phyloP scores from a whole-genome alignment of 2,113 vertebrate genomes.

The Leptodactylus fuscus region DNA sequence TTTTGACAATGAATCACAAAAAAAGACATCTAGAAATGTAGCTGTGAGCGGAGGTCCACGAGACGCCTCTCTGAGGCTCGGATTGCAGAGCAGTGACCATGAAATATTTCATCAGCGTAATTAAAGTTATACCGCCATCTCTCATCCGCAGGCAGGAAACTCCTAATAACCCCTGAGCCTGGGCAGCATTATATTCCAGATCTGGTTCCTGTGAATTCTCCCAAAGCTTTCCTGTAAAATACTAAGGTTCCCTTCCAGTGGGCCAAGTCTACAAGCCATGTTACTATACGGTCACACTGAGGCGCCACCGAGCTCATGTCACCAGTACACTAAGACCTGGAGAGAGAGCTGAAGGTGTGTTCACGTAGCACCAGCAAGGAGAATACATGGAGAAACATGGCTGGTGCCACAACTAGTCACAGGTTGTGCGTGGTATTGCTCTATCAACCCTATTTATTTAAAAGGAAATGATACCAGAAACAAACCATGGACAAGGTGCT shows the following conservation, averaged over 20 bases:
- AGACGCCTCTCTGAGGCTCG: slow-evolving; percentile 60
- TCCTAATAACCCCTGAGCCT: slow-evolving; percentile 65
- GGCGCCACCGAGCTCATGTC: background rate
- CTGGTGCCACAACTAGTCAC: too few species aligned
- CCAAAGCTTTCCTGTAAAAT: slow-evolving; percentile 66
- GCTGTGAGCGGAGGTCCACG: slow-evolving; percentile 50
- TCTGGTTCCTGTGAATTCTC: slow-evolving; percentile 69
- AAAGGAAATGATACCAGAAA: too few species aligned
- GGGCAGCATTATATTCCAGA: slow-evolving; percentile 65
- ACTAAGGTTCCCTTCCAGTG: slow-evolving; percentile 61
- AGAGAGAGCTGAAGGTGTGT: too few species aligned
- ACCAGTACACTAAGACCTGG: slow-evolving; percentile 52
- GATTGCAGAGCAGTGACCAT: slow-evolving; percentile 57
- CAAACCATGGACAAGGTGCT: too few species aligned
- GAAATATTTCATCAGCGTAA: slow-evolving; percentile 60
- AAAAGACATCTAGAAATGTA: too few species aligned
- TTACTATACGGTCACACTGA: slow-evolving; percentile 38
- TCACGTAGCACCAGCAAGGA: too few species aligned
- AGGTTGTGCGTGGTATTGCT: too few species aligned
- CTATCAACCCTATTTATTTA: too few species aligned
- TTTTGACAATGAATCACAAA: too few species aligned
- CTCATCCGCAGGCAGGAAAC: slow-evolving; percentile 69
- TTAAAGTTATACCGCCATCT: slow-evolving; percentile 65
- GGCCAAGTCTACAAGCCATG: slow-evolving; percentile 26
- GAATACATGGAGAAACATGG: too few species aligned